Percentiles rank a stretch among this genome's conserved stretches.
Conservation (phyloP, 2,797 vertebrate genomes). For the Parauchenoglanis punctatus region DNA sequence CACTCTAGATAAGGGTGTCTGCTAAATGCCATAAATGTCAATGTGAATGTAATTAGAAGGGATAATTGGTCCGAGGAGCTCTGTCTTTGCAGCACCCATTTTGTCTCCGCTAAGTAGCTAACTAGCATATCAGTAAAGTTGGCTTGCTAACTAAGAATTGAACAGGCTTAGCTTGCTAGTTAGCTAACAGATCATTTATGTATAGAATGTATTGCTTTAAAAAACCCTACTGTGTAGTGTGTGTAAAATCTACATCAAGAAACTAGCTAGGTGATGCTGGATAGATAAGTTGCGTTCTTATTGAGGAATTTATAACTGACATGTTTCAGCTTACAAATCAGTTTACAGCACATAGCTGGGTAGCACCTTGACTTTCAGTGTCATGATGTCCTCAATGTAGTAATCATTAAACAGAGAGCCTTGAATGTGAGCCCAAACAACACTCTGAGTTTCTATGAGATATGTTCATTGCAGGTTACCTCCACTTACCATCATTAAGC, state of each 20-base stretch:
- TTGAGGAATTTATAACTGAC: no score
- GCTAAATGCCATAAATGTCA: neutral
- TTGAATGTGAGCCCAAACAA: no score
- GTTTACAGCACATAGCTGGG: neutral
- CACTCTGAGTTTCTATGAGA: no score
- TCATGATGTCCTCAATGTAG: no score
- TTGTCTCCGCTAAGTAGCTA: neutral
- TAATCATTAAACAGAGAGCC: no score
- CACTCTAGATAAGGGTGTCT: neutral
- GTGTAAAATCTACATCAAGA: neutral
- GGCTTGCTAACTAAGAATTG: neutral
- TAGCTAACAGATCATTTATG: neutral
- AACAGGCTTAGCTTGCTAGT: neutral
- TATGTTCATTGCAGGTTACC: no score
- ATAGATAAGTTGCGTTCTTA: neutral
- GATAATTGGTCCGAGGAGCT: neutral
- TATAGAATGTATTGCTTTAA: neutral
- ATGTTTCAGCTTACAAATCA: neutral
- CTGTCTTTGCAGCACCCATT: neutral
- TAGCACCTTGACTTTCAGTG: no score
- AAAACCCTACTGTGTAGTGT: neutral
- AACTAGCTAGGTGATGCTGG: neutral
- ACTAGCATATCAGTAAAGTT: neutral
- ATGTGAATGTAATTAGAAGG: conserved; percentile 1
- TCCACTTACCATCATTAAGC: no score